Evolutionary conservation across 1,140 invertebrate species (phyloP), one percentile per base, ranked within the genome.

Genomic region (Drosophila auraria): DNA sequence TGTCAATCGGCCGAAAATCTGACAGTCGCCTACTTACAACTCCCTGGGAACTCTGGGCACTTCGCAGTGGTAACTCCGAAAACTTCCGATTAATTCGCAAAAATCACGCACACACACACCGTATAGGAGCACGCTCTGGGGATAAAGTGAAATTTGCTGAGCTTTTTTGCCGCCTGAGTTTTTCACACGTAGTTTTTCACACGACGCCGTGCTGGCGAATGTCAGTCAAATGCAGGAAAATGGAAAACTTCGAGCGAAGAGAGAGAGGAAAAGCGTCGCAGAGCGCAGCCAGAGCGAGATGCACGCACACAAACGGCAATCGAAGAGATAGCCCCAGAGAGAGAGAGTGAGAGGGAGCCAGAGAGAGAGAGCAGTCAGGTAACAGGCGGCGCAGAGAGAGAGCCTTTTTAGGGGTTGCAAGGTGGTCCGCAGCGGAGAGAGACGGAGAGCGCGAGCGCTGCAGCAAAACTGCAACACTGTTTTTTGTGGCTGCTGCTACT

Each of bases 181-280:
- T 59, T 75, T 59, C 69, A 57, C 82, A 66, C 63, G 60, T 66
- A 80, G 78, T 71, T 81, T 81, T 80, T 80, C 75, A 80, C 78
- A 82, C 81, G 81, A 78, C 81, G 81, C 77, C 81, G 81, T 72
- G 75, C 75, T 82, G 83, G 83, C 83, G 83, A 87, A 80, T 87
- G 83, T 89, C 73, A 79, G 80, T 87, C 77, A 77, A 89, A 87
- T 87, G 76, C 76, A 89, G 83, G 83, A 87, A 57, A 87, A 80
- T 83, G 83, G 84, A 82, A 82, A 87, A 75, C 78, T 87, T 63
- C 45, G 83, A 82, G 63, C 25, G 23, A 76, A 76, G 49, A 61
- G 60, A 66, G 36, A 33, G 56, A 38, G 27, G 44, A 51, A 56
- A 50, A 33, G 68, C 27, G 40, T 7, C 58, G 47, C 17, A n/a